Base-by-base conservation (phyloP, 2,888 invertebrate genomes). In the Salpingus planirostris region DNA sequence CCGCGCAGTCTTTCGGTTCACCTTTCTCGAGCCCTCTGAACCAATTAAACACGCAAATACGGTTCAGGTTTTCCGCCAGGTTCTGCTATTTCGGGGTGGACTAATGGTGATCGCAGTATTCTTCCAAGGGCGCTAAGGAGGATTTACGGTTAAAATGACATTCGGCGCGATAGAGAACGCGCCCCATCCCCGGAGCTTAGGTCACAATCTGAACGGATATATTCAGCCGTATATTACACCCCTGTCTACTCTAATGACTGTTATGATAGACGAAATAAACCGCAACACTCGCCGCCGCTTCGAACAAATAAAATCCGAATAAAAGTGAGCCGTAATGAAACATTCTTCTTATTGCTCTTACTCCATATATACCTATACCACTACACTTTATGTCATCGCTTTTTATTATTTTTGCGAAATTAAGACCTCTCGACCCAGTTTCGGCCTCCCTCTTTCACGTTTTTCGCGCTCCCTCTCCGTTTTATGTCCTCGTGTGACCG, bases 181-280 rank as follows among this genome's bases (percentile, higher is more conserved):
- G n/a, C n/a, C n/a, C n/a, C 33, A 42, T 42, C 40, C 40, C 28
- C 29, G 30, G 44, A 40, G 36, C 39, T n/a, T 36, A 34, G 40
- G 43, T 39, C 33, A 39, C 41, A 46, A 42, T 47, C 40, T 36
- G 35, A 46, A 46, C 44, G 46, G 46, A 48, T 48, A 46, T 43
- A 44, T 43, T 44, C 43, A 38, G 33, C 37, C 44, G 42, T 46
- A 48, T 46, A 46, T 48, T 40, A 46, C 40, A 47, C 46, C 48
- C 48, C 39, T 48, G 48, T 48, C 48, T 43, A 36, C 40, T 43
- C 38, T 46, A 44, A 48, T 46, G 44, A 44, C 44, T 44, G 48
- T 46, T 48, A 46, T 38, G 46, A 46, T 46, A 46, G 39, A 39
- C 42, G 38, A 44, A 46, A 44, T 44, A 44, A 46, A 43, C 45